Conservation (phyloP, 2,888 invertebrate genomes). For the Rhimphoctona megacephalus region DNA sequence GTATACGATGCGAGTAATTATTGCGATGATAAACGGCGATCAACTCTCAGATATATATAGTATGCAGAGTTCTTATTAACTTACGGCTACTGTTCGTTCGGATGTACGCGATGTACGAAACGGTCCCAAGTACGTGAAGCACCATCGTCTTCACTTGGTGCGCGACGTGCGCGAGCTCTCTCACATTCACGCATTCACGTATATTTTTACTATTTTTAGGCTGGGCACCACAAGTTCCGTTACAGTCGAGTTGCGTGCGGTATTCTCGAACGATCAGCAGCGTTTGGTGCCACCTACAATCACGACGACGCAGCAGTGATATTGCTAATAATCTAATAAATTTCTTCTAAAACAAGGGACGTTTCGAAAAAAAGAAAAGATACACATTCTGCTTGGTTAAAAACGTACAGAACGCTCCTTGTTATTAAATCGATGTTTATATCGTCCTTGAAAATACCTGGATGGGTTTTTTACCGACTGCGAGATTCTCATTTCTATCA, state of each 20-base stretch:
- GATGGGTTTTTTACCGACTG: neutral
- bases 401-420: neutral
- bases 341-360: neutral
- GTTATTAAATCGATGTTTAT: neutral
- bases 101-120: constrained; percentile 3
- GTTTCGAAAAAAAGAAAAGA: neutral
- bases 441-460: neutral
- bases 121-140: neutral
- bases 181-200: neutral
- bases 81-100: constrained; percentile 15
- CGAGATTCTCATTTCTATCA: neutral
- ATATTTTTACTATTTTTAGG: neutral
- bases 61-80: neutral
- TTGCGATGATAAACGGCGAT: neutral
- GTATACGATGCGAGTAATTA: neutral
- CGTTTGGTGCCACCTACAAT: constrained; percentile 10
- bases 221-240: neutral
- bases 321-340: neutral
- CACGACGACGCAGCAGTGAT: neutral
- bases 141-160: constrained; percentile 9
- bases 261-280: neutral
- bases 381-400: neutral
- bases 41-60: neutral
- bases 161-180: constrained; percentile 6
- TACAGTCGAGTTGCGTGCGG: neutral